Conservation (phyloP, 2,113 vertebrate genomes). For the Tragelaphus strepsiceros region DNA sequence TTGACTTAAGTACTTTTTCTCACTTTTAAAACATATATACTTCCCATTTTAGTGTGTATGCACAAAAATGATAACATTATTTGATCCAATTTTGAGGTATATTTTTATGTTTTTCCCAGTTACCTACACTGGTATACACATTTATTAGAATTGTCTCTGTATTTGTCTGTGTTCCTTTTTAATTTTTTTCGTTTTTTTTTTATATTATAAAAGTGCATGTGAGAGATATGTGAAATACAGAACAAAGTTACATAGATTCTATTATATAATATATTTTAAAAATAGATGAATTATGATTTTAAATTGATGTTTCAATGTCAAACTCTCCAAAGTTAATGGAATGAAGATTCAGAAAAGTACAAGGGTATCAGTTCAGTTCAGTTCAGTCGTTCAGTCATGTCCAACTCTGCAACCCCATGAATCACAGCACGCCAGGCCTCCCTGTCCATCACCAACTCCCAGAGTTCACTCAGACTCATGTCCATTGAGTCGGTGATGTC, state of each 20-base stretch:
- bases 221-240: neutral
- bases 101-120: neutral
- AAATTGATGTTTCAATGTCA: neutral
- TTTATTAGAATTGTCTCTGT: neutral
- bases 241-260: neutral
- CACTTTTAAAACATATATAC: neutral
- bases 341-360: neutral
- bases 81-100: neutral
- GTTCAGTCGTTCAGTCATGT: fast-evolving
- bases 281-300: neutral
- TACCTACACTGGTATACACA: neutral
- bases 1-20: neutral
- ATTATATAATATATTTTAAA: neutral
- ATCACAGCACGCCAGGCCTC: too few relatives aligned
- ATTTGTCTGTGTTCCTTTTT: neutral
- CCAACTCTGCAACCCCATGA: fast-evolving
- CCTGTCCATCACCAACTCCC: too few relatives aligned
- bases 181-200: neutral
- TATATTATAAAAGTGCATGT: neutral
- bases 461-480: too few relatives aligned
- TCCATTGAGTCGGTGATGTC: too few relatives aligned
- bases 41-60: neutral
- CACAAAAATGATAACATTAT: neutral
- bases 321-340: neutral
- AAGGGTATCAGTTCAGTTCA: neutral